Evolutionary conservation across 2,113 vertebrate genomes (phyloP), one percentile per base, ranked within the genome.

Genomic region (Lipophrys pholis): DNA sequence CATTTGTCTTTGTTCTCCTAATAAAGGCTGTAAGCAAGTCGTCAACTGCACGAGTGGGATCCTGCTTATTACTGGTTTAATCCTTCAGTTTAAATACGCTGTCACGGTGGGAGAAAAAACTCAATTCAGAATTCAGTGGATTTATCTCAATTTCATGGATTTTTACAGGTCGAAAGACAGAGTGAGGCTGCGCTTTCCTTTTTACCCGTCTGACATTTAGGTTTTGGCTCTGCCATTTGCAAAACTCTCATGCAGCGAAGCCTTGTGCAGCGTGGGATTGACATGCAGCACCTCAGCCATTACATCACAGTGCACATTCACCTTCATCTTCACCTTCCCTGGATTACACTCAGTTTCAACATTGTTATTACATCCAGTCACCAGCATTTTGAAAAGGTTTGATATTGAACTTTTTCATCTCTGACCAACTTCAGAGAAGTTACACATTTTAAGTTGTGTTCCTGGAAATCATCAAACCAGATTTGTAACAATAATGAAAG

Each of bases 1-100:
- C 0, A 35, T 63, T 68, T 48, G 2, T 51, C 73, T 71, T 73
- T 16, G 3, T 1, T 14, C 17, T 56, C 12, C 0, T 16, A 43
- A 57, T 12, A 53, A 65, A 53, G 0, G 30, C n/a, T 55, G 46
- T 6, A n/a, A 52, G 35, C 52, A 12, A 48, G 40, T 43, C 59
- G 15, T n/a, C 52, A 15, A 6, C 36, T 16, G 8, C n/a, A 12
- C 42, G 14, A 41, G 59, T 4, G 11, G 35, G 39, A n/a, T 57
- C 11, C 49, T 35, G 7, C 66, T 16, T 16, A 15, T 55, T 21
- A 69, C 42, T 15, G 21, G 1, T 49, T 51, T 52, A 49, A 72
- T 61, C 48, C 50, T 16, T 40, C 42, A 14, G 0, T 42, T 64
- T 66, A 48, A 66, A 62, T 59, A 5, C 8, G 16, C 15, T 0